phyloP scores from a whole-genome alignment of 2,888 invertebrate genomes.

The Machimus rusticus region DNA sequence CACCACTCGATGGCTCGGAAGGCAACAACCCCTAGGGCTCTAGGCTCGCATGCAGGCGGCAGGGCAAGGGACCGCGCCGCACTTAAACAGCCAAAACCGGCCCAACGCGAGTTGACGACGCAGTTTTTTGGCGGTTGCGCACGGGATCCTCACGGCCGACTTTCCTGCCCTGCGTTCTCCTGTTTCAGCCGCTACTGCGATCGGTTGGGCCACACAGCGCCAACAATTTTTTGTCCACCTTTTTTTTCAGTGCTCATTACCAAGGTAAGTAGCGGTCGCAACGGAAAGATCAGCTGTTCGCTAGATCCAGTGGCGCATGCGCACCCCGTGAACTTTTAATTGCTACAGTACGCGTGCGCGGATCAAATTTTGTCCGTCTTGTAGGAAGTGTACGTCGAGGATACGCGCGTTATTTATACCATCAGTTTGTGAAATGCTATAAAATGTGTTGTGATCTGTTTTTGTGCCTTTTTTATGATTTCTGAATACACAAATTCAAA shows the following conservation, averaged over 20 bases:
- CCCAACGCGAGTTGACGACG: not conserved
- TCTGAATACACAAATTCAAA: not conserved
- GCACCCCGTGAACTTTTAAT: not conserved
- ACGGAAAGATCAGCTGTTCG: constrained; percentile 33
- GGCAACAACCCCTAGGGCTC: constrained; percentile 37
- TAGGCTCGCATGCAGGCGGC: constrained; percentile 3
- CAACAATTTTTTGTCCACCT: not conserved
- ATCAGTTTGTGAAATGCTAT: not conserved
- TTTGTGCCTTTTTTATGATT: not conserved
- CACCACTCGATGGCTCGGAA: not conserved
- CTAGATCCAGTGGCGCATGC: not conserved
- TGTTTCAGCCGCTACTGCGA: not conserved
- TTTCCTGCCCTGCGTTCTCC: not conserved
- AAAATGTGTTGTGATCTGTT: not conserved
- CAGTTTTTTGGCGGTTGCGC: constrained; percentile 14
- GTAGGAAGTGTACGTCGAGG: not conserved
- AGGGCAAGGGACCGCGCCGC: not conserved
- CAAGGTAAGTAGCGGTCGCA: constrained; percentile 31
- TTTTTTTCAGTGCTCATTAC: constrained; percentile 7
- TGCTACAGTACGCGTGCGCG: not conserved
- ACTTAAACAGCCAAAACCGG: not conserved
- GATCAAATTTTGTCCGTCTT: not conserved
- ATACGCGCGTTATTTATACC: not conserved
- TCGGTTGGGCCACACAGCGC: not conserved
- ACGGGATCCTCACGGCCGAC: not conserved